Percentiles rank a stretch among this genome's conserved stretches.
Evolutionary conservation across 2,797 vertebrate species (phyloP).

Genomic region (Propithecus deckenii): DNA sequence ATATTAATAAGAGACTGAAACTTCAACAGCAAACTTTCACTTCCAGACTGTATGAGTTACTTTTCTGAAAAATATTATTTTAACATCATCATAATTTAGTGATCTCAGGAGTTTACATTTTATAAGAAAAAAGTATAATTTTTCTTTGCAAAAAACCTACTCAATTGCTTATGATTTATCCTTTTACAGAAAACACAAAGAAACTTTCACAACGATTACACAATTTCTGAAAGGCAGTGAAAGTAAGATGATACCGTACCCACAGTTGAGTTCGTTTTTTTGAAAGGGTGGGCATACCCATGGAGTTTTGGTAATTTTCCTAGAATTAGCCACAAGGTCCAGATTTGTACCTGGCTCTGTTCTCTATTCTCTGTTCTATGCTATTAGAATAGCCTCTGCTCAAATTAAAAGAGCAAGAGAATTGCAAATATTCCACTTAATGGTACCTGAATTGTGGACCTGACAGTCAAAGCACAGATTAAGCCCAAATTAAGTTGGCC

Average conservation of each 20-base stretch:
- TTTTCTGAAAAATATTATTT: neutral
- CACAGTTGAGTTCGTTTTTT: neutral
- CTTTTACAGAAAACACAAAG: neutral
- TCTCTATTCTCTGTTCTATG: neutral
- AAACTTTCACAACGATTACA: neutral
- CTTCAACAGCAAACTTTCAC: neutral
- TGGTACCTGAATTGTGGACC: neutral
- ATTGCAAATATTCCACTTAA: neutral
- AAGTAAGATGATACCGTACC: neutral
- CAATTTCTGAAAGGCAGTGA: neutral
- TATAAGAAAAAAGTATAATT: neutral
- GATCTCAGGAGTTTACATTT: neutral
- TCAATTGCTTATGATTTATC: neutral
- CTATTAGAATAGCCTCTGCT: neutral
- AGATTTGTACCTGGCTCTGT: neutral
- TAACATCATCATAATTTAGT: neutral
- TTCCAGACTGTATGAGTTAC: neutral
- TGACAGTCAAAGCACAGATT: neutral
- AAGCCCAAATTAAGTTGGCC: neutral
- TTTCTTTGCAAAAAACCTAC: neutral
- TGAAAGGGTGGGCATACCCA: neutral
- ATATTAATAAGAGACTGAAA: neutral
- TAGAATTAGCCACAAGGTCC: neutral
- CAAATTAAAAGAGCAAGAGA: neutral
- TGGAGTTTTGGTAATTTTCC: neutral